Base-by-base conservation (phyloP, 2,888 invertebrate genomes). In the Maniola hyperantus region DNA sequence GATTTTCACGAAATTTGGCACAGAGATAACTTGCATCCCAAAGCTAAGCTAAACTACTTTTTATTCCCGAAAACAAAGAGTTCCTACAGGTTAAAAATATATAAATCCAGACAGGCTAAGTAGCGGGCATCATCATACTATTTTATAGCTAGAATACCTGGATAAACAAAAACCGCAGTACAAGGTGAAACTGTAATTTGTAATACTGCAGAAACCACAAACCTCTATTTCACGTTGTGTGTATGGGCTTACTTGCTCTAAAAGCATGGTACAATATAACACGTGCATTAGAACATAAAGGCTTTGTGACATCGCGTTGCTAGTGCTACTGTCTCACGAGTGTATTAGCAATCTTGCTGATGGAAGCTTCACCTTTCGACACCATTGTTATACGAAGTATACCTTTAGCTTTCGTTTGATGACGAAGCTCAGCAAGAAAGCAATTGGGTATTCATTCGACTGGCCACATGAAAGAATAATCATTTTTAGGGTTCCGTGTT, bases 321-420 rank as follows among this genome's bases (percentile, higher is more conserved):
- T 48, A 13, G 33, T 76, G 77, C 75, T 73, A 74, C 73, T 73
- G 73, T 69, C 71, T 76, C 75, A 71, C 81, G 79, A 82, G 81
- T 79, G 80, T 79, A 80, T 78, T 82, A 59, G 66, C 70, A 83
- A 83, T 86, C 84, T 79, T 71, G 70, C 79, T 84, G 83, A 87
- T 84, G 83, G 76, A 73, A 70, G 69, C 62, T 59, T 59, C 70
- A 60, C 68, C 51, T 57, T 57, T 42, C 42, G 39, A 55, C 36
- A 20, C 55, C 26, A 20, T 51, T 48, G 18, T 20, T 26, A 5
- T 18, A 18, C 10, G 6, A 10, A 0, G 39, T 39, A 39, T 2
- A 26, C 26, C 26, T 26, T 26, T 26, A 26, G 26, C 26, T 26
- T 26, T 26, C 26, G 26, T 26, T 26, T 26, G 26, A 26, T 26